A percentile compares a stretch with the other conserved stretches of the same genome.
These are phyloP conservation scores for Eupleurogrammus muticus DNA, from an alignment of 2,797 vertebrate species.

Conservation along the genomic window DNA sequence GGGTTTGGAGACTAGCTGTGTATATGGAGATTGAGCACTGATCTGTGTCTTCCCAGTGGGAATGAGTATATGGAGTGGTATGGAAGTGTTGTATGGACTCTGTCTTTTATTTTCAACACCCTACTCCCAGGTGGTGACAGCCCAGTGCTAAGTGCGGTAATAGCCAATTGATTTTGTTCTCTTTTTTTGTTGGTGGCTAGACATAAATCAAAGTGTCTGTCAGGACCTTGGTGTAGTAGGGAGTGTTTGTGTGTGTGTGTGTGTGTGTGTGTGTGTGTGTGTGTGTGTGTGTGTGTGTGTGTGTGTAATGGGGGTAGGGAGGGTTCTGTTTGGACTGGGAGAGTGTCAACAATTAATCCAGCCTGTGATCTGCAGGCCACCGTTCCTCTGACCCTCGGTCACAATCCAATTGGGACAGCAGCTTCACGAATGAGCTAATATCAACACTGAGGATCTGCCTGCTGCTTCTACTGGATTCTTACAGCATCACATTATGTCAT, in stretches of 20 bases:
- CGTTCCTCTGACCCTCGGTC: conserved; percentile 75
- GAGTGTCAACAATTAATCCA: conserved; percentile 94
- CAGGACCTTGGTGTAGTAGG: conserved; percentile 79
- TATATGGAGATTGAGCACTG: conserved; percentile 77
- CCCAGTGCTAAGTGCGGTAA: conserved; percentile 95
- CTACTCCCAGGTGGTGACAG: conserved; percentile 93
- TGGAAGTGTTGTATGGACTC: conserved; percentile 80
- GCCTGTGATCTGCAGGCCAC: conserved; percentile 86
- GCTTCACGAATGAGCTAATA: conserved; percentile 56
- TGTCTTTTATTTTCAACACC: conserved; percentile 94
- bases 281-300: conserved; percentile 48
- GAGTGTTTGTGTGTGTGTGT: conserved; percentile 35
- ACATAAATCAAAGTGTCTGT: conserved; percentile 97
- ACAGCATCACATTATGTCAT: conserved; percentile 3
- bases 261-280: conserved; percentile 46
- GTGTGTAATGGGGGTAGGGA: conserved; percentile 63
- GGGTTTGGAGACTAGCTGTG: conserved; percentile 60
- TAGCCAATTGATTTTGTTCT: conserved; percentile 98
- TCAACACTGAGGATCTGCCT: conserved; percentile 48
- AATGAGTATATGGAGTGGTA: conserved; percentile 71
- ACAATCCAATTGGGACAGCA: conserved; percentile 68
- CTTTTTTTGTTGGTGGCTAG: conserved; percentile 92
- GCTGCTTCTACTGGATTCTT: conserved; percentile 3
- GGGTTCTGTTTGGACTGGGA: conserved; percentile 90
- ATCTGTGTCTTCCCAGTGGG: conserved; percentile 72